phyloP scores from a whole-genome alignment of 2,113 vertebrate species.

The Sapajus apella region DNA sequence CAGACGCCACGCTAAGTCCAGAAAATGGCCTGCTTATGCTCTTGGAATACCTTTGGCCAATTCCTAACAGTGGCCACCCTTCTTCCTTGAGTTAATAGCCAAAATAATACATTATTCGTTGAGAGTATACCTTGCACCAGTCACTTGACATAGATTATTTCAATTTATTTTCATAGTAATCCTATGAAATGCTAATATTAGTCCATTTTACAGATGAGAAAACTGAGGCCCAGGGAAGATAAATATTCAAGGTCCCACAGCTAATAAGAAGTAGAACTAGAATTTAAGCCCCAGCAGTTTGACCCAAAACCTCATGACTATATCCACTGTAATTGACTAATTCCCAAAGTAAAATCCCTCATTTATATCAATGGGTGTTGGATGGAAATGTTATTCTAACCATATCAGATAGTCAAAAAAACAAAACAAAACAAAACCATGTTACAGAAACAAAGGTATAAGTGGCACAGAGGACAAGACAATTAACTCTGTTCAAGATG shows the following conservation, averaged over 20 bases:
- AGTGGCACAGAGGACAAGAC: background rate
- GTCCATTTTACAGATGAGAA: background rate
- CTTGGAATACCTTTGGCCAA: background rate
- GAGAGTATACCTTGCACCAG: background rate
- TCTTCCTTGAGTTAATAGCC: background rate
- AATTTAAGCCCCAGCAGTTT: background rate
- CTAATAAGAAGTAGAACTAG: background rate
- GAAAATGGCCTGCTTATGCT: background rate
- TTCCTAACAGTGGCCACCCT: background rate
- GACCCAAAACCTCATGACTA: background rate
- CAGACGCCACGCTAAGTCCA: rapidly evolving
- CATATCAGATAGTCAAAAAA: background rate
- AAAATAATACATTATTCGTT: background rate
- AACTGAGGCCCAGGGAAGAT: background rate
- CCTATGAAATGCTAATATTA: background rate
- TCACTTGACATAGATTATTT: background rate
- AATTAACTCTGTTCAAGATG: background rate
- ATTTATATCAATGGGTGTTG: background rate
- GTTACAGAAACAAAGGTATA: background rate
- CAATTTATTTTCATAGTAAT: background rate
- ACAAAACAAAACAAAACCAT: background rate
- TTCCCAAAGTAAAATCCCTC: background rate
- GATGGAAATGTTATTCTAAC: background rate
- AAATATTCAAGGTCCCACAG: background rate
- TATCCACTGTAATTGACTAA: background rate